Evolutionary conservation across 1,140 invertebrate species (phyloP), one percentile per base, ranked within the genome.

Genomic region (Drosophila mayri): DNA sequence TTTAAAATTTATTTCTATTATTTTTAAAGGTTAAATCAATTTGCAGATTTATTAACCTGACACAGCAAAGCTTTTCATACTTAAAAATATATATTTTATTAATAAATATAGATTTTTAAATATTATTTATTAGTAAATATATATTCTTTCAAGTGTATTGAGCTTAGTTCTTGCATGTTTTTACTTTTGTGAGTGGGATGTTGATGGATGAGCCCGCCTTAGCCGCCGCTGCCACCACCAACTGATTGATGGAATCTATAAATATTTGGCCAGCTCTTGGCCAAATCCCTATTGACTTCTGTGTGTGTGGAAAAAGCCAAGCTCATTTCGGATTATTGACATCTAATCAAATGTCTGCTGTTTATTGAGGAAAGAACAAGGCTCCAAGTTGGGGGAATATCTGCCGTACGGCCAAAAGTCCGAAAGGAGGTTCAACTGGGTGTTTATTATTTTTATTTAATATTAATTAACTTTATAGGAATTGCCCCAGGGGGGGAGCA

Each of bases 201-300:
- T 37, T 57, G 44, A 70, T 68, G 28, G 30, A 67, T 61, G 54
- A 40, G n/a, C 30, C 40, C 38, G 44, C 32, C 32, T 38, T 55
- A 30, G 59, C 30, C 28, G 43, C 12, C 12, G 59, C 25, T 22
- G 43, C 12, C 12, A 25, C 46, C 59, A 44, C 25, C 47, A 47
- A 46, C 40, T 65, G 82, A 82, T 86, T 81, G 79, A 82, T 86
- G 60, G 63, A 58, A 71, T 62, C 40, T 54, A 60, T 72, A 57
- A 79, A 71, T 79, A 70, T 58, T 59, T 54, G 54, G 20, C 60
- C 16, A 38, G 46, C 46, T 38, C 8, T 25, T 25, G 0, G 16
- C 28, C 37, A 28, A 43, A 35, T 49, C 46, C 37, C n/a, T 44
- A 61, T 62, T 73, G 46, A 59, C 38, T 52, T 25, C 1, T 8